phyloP scores from a whole-genome alignment of 1,140 invertebrate genomes.

The Pteromalus puparum region DNA sequence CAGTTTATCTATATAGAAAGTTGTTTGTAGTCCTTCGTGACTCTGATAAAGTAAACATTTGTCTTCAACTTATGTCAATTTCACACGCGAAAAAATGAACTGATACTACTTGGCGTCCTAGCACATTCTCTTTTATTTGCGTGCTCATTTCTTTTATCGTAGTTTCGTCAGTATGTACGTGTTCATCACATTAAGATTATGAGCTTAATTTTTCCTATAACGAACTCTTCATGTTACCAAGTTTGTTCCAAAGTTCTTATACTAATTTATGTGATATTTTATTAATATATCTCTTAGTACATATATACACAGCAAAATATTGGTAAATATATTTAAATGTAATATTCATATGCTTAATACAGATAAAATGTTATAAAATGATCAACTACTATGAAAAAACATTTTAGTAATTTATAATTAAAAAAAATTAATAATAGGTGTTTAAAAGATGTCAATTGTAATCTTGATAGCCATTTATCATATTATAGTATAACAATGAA shows the following conservation, averaged over 20 bases:
- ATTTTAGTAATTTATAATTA: neutral
- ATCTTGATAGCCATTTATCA: neutral
- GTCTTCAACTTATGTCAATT: slow-evolving; percentile 40
- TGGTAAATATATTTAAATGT: too few species aligned
- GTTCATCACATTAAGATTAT: slow-evolving; percentile 40
- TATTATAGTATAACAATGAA: too few species aligned
- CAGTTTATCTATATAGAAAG: neutral
- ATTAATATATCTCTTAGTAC: too few species aligned
- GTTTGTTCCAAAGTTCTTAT: slow-evolving; percentile 39
- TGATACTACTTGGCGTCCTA: slow-evolving; percentile 13
- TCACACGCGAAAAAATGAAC: slow-evolving; percentile 43
- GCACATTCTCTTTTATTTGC: slow-evolving; percentile 28
- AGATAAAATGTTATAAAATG: too few species aligned
- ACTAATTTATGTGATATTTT: too few species aligned
- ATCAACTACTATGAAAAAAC: neutral
- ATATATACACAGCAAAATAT: too few species aligned
- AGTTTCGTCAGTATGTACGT: slow-evolving; percentile 26
- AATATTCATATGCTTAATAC: too few species aligned
- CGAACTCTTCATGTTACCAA: slow-evolving; percentile 45
- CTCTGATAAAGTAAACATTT: slow-evolving; percentile 32
- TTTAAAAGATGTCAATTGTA: too few species aligned
- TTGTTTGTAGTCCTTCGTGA: neutral
- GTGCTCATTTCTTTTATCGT: slow-evolving; percentile 46
- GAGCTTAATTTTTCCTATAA: slow-evolving; percentile 45
- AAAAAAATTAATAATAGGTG: neutral